Conservation (phyloP, 2,888 invertebrate species). For the Thymelicus lineola region DNA sequence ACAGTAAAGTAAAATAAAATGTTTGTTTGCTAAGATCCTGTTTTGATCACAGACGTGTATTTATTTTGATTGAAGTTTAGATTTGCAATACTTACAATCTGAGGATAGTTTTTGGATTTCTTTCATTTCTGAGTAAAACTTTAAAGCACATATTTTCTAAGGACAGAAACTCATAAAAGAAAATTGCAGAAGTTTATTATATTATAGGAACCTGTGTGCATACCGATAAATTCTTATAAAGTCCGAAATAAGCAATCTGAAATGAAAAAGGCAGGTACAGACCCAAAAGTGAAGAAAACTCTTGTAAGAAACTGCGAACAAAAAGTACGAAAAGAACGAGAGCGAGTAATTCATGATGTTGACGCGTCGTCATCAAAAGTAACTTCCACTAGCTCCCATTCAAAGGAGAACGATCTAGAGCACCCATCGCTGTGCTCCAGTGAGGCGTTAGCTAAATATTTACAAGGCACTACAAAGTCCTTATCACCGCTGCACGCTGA, state of each 20-base stretch:
- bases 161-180: no score
- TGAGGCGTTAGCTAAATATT: constrained; percentile 67
- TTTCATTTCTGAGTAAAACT: no score
- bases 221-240: no score
- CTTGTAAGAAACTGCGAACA: constrained; percentile 68
- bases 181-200: not conserved
- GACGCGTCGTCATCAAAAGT: constrained; percentile 51
- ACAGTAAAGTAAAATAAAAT: no score
- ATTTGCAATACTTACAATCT: no score
- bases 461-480: constrained; percentile 58
- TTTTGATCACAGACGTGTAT: no score
- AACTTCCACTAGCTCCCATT: constrained; percentile 39
- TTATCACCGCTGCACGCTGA: constrained; percentile 51
- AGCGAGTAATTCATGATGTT: constrained; percentile 55
- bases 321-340: constrained; percentile 53
- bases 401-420: constrained; percentile 57
- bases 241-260: not conserved
- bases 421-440: constrained; percentile 73
- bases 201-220: not conserved
- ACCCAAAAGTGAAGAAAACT: constrained; percentile 74
- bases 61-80: no score
- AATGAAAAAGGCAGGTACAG: constrained; percentile 64
- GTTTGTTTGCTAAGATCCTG: no score
- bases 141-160: no score
- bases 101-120: no score